phyloP scores from a whole-genome alignment of 2,113 vertebrate species.

The Scytalopus superciliaris region DNA sequence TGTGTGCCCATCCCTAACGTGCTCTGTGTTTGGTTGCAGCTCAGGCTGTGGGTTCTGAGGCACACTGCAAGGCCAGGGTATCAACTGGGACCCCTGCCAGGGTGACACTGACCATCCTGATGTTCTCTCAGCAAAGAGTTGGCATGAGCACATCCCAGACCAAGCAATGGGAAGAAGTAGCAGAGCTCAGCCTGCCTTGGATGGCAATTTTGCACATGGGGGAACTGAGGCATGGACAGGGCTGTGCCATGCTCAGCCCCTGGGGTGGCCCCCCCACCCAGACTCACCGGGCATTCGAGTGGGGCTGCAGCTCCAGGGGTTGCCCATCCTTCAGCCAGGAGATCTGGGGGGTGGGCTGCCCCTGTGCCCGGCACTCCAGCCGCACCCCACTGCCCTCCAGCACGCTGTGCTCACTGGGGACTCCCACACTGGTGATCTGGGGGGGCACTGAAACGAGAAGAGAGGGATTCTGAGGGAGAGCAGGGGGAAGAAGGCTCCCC shows the following conservation, averaged over 20 bases:
- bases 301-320: constrained; percentile 65
- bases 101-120: background rate
- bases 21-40: background rate
- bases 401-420: constrained; percentile 76
- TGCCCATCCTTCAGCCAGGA: constrained; percentile 87
- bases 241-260: too few species aligned
- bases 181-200: background rate
- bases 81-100: background rate
- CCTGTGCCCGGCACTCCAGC: constrained; percentile 80
- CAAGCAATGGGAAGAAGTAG: background rate
- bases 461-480: background rate
- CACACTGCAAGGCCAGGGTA: background rate
- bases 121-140: background rate
- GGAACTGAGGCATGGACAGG: background rate
- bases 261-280: background rate
- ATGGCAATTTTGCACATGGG: accelerated
- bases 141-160: background rate
- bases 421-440: constrained; percentile 71
- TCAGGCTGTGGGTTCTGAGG: background rate
- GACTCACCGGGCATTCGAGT: constrained; percentile 66
- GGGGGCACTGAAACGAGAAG: constrained; percentile 75
- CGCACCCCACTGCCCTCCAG: constrained; percentile 73
- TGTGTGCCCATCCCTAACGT: accelerated
- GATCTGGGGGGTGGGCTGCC: constrained; percentile 79
- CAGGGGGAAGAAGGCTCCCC: background rate